Evolutionary conservation across 2,888 invertebrate genomes (phyloP).

Genomic region (Euplexia lucipara): DNA sequence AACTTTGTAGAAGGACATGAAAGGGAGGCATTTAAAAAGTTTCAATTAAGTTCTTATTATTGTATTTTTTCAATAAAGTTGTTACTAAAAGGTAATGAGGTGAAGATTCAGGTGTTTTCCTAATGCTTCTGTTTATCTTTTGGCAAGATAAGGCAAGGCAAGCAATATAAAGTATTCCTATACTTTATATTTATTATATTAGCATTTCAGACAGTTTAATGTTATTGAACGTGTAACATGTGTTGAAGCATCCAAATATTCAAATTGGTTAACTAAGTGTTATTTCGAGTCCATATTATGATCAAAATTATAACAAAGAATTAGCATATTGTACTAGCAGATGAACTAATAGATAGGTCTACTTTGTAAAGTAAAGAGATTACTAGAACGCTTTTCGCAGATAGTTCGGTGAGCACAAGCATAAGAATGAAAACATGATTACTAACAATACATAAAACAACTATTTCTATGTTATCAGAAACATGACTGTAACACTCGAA

Average conservation of each 20-base stretch:
- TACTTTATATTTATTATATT: background rate
- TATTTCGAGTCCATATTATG: conserved; percentile 7
- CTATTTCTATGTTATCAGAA: conserved; percentile 75
- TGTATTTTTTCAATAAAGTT: background rate
- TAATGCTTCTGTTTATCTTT: background rate
- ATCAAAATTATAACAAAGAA: background rate
- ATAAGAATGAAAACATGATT: conserved; percentile 25
- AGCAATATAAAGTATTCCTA: too few relatives aligned
- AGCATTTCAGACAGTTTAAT: conserved; percentile 1
- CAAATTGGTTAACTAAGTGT: conserved; percentile 6
- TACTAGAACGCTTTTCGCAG: background rate
- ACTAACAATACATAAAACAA: conserved; percentile 52
- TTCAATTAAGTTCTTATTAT: conserved; percentile 12
- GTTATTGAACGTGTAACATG: conserved; percentile 25
- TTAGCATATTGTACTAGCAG: conserved; percentile 3
- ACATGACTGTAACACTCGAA: conserved; percentile 81
- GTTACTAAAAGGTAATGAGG: background rate
- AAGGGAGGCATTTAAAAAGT: conserved; percentile 11
- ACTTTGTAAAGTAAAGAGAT: background rate
- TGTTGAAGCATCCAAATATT: background rate
- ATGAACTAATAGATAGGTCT: background rate
- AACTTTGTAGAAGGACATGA: conserved; percentile 39
- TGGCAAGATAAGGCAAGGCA: background rate
- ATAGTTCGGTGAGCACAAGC: background rate
- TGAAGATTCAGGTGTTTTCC: background rate